A percentile compares a stretch with the other conserved stretches of the same genome.
phyloP scores from a whole-genome alignment of 2,888 invertebrate genomes.

The Carterocephalus palaemon region DNA sequence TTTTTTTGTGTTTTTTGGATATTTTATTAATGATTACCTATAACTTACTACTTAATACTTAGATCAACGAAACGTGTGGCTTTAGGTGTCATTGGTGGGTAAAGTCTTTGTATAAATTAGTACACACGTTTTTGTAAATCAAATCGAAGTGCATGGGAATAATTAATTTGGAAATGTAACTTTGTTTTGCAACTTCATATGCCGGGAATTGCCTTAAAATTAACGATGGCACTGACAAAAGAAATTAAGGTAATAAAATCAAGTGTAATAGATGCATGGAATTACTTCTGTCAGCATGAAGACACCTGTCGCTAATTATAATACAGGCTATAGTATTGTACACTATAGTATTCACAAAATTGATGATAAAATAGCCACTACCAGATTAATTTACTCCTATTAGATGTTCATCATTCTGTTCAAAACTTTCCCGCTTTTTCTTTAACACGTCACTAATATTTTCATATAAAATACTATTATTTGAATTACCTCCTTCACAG shows the following conservation, averaged over 20 bases:
- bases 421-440: conserved; percentile 31
- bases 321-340: conserved; percentile 3
- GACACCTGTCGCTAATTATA: not conserved
- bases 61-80: conserved; percentile 73
- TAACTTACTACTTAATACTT: conserved; percentile 77
- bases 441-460: conserved; percentile 16
- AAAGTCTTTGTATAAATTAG: conserved; percentile 63
- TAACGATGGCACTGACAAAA: conserved; percentile 55
- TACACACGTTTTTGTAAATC: conserved; percentile 53
- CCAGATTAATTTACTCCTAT: conserved; percentile 11
- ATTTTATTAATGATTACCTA: conserved; percentile 67
- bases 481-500: conserved; percentile 22
- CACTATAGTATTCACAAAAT: conserved; percentile 15
- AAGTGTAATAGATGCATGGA: conserved; percentile 21
- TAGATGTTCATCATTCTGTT: conserved; percentile 12
- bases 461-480: conserved; percentile 28
- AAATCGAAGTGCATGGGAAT: conserved; percentile 37
- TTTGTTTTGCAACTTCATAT: conserved; percentile 35
- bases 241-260: conserved; percentile 30
- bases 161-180: conserved; percentile 39
- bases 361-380: conserved; percentile 17
- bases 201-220: conserved; percentile 37
- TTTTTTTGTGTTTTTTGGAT: conserved; percentile 53
- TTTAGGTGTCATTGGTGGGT: conserved; percentile 75
- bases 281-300: conserved; percentile 25